These are phyloP conservation scores for Otus scops DNA, from an alignment of 2,797 vertebrate genomes.

Conservation along the genomic window DNA sequence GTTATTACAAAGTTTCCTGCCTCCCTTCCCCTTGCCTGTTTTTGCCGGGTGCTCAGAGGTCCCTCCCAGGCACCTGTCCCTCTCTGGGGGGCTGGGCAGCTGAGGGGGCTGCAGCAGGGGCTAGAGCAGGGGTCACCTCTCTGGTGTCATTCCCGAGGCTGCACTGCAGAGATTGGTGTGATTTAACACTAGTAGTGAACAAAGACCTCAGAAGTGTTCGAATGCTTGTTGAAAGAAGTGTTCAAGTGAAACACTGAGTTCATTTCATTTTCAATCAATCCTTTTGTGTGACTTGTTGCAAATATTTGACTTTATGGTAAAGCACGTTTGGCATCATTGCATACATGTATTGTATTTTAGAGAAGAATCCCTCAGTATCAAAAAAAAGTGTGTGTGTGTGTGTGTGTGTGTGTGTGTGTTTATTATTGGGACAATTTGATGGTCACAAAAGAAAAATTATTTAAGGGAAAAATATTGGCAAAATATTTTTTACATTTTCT, in stretches of 20 bases:
- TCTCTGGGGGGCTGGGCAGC: rapidly evolving
- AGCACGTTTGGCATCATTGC: rapidly evolving
- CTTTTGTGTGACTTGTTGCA: not conserved
- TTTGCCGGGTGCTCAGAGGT: not conserved
- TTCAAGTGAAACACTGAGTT: not conserved
- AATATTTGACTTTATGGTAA: not conserved
- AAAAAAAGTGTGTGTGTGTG: not conserved
- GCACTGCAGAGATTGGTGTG: not conserved
- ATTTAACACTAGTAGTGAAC: not conserved
- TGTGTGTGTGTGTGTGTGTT: rapidly evolving
- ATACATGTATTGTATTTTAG: not conserved
- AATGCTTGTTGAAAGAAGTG: not conserved
- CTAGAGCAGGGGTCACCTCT: not conserved
- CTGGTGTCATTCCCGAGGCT: not conserved
- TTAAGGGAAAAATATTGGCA: not conserved
- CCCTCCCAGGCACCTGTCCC: not conserved
- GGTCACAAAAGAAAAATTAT: not conserved
- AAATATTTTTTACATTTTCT: not conserved
- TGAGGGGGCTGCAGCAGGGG: not conserved
- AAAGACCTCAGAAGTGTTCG: not conserved
- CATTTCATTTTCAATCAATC: not conserved
- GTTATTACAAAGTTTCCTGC: not conserved
- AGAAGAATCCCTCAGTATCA: not conserved
- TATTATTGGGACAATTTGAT: not conserved
- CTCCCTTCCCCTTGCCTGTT: not conserved